Base-by-base conservation (phyloP, 2,888 invertebrate species). In the Calameuta idolon region DNA sequence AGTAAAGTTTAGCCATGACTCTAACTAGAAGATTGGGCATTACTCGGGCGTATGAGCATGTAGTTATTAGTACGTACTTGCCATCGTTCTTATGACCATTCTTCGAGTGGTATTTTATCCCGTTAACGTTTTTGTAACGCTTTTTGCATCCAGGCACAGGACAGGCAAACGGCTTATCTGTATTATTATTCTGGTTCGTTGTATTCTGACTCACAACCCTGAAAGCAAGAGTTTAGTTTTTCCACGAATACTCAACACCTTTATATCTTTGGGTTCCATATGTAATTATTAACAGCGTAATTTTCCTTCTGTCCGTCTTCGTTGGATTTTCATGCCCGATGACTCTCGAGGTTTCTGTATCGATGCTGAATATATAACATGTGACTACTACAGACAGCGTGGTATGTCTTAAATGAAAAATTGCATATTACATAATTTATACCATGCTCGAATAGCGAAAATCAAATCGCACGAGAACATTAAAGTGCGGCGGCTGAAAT, bases 111-210 rank as follows among this genome's bases (percentile, higher is more conserved):
- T 97, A 97, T 90, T 97, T 97, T 88, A 97, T 96, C 78, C 97
- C 97, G 91, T 97, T 97, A 79, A 96, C 95, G 90, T 97, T 97
- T 92, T 97, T 97, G 92, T 97, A 97, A 71, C 96, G 94, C 90
- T 97, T 97, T 92, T 96, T 96, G 92, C 97, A 97, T 74, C 97
- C 97, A 75, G 96, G 96, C 80, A 97, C 95, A 1, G 96, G 96
- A 90, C 97, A 97, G 11, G 95, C 95, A 92, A 96, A 97, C 1
- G 96, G 96, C 90, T 96, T 97, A 89, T 96, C 96, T 81, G 92
- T 79, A 83, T 82, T 84, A 78, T 80, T 85, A 79, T 82, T 85
- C 76, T 81, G 84, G 75, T 80, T 82, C 30, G 81, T 73, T 75
- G 79, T 77, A 76, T 78, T 81, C 77, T 82, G 84, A 83, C 81